Evolutionary conservation across 1,140 invertebrate species (phyloP).

Genomic region (Drosophila lacteicornis): DNA sequence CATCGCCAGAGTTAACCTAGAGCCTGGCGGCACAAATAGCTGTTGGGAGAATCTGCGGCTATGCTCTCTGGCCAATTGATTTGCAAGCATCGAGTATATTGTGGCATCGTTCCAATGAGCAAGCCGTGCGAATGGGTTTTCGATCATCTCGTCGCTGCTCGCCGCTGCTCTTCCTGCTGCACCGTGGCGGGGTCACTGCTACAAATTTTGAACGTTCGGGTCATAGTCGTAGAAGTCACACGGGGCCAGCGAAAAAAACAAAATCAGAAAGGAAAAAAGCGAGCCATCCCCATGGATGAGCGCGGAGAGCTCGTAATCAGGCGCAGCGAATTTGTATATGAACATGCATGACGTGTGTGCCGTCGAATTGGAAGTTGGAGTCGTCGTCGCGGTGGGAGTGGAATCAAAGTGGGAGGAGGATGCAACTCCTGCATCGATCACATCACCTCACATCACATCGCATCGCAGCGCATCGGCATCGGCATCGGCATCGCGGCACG

Average conservation of each 20-base stretch:
- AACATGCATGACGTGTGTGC: slow-evolving; percentile 81
- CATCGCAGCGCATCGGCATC: slow-evolving; percentile 38
- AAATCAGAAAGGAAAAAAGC: not conserved
- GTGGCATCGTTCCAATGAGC: slow-evolving; percentile 78
- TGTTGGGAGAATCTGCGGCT: slow-evolving; percentile 48
- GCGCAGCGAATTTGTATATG: slow-evolving; percentile 82
- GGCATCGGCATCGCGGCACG: slow-evolving; percentile 58
- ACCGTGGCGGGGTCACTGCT: slow-evolving; percentile 65
- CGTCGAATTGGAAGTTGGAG: slow-evolving; percentile 38
- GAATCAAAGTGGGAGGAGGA: slow-evolving; percentile 48
- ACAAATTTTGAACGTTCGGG: slow-evolving; percentile 83
- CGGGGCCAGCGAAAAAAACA: slow-evolving; percentile 37
- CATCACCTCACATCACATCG: slow-evolving; percentile 48
- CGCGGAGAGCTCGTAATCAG: slow-evolving; percentile 75
- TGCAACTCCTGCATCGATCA: slow-evolving; percentile 43
- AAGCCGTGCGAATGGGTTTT: slow-evolving; percentile 73
- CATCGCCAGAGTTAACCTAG: too few species aligned
- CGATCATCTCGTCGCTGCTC: slow-evolving; percentile 50
- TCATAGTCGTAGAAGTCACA: slow-evolving; percentile 73
- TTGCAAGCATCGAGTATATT: slow-evolving; percentile 65
- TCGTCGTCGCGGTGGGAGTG: slow-evolving; percentile 9
- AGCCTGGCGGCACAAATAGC: slow-evolving; percentile 18
- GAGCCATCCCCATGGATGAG: slow-evolving; percentile 15
- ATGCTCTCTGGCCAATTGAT: slow-evolving; percentile 77
- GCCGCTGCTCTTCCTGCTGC: slow-evolving; percentile 35